These are phyloP conservation scores for Amphipyra tragopoginis DNA, from an alignment of 2,888 invertebrate genomes.

Conservation along the genomic window DNA sequence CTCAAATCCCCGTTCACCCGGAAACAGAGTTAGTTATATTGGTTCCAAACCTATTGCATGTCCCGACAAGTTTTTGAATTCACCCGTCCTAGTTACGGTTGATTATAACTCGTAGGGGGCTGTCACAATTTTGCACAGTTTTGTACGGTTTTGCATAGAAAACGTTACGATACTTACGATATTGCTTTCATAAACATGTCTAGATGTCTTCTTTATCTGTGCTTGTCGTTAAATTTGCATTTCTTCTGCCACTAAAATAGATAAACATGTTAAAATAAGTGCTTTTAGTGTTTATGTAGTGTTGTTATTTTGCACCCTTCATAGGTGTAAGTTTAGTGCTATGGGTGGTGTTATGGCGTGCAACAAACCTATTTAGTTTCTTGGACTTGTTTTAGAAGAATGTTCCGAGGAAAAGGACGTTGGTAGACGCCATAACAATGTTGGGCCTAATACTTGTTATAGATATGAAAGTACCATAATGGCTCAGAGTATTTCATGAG, in stretches of 20 bases:
- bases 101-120: slow-evolving; percentile 25
- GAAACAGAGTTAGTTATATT: slow-evolving; percentile 33
- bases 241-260: slow-evolving; percentile 46
- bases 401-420: too few relatives aligned
- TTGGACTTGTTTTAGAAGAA: too few relatives aligned
- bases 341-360: background rate
- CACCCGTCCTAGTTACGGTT: slow-evolving; percentile 17
- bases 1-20: slow-evolving; percentile 10
- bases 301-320: slow-evolving; percentile 30
- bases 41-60: slow-evolving; percentile 29
- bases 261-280: slow-evolving; percentile 52
- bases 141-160: slow-evolving; percentile 35
- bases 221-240: slow-evolving; percentile 46
- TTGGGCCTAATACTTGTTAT: too few relatives aligned
- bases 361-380: too few relatives aligned
- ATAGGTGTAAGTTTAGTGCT: slow-evolving; percentile 15
- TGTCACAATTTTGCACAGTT: too few relatives aligned
- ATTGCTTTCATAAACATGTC: slow-evolving; percentile 41
- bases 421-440: too few relatives aligned
- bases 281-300: slow-evolving; percentile 24
- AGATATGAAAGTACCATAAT: too few relatives aligned
- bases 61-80: slow-evolving; percentile 35
- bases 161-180: slow-evolving; percentile 7
- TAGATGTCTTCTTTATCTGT: slow-evolving; percentile 37
- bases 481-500: too few relatives aligned